Evolutionary conservation across 2,797 vertebrate genomes (phyloP), one percentile per base, ranked within the genome.

Genomic region (Xenentodon cancila): DNA sequence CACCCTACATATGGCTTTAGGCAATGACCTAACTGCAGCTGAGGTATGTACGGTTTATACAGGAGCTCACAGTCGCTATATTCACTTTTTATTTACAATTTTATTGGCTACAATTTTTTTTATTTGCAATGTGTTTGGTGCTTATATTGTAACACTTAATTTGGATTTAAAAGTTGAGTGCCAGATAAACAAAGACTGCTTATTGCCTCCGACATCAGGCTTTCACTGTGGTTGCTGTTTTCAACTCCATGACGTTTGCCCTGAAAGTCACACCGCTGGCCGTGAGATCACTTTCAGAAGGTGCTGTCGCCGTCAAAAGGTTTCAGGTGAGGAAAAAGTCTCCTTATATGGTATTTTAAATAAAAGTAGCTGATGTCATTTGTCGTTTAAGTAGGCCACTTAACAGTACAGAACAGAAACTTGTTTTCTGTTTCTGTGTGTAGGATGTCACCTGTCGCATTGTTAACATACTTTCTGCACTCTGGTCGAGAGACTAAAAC

Each of bases 211-310:
- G 4, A 11, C 56, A 13, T 19, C 80, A 95, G 95, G 94, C 94
- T 44, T 95, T 95, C 79, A 95, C 95, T 5, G 88, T 95, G 27
- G 92, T 95, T 20, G 91, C 93, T 19, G 92, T 95, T 69, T 95
- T 94, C 87, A 95, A 94, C 82, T 93, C 94, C 79, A 95, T 95
- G 94, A 94, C 93, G 20, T 95, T 93, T 80, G 89, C 93, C 59
- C 85, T 95, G 42, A 95, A 94, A 84, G 87, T 95, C 79, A 95
- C 93, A n/a, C 94, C 94, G 0, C 32, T 93, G 70, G 91, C 93
- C 7, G 90, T 95, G 30, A 91, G 92, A 59, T 53, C 93, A 7
- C 78, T 95, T 57, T 94, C 94, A 0, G 94, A 95, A 75, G 94
- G 91, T 1, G 71, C 88, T 0, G 90, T 95, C 9, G 93, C 94